Percentiles rank a stretch among this genome's conserved stretches.
Conservation (phyloP, 2,797 vertebrate species). For the Trichosurus vulpecula region DNA sequence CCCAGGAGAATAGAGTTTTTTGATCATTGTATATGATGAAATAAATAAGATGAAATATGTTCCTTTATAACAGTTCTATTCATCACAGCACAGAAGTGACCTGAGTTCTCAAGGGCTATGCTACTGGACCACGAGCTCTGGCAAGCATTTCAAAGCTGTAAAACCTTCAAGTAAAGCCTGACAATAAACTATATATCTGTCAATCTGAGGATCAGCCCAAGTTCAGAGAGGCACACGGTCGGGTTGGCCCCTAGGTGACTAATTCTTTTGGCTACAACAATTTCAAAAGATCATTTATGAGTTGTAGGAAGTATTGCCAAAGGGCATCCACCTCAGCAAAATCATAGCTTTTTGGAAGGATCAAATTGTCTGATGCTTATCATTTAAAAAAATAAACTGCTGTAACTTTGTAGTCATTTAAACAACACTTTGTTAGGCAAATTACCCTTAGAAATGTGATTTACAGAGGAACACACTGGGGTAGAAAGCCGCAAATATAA, state of each 20-base stretch:
- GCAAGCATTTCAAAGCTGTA: background rate
- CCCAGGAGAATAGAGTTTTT: background rate
- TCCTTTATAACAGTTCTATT: background rate
- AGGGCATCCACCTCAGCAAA: background rate
- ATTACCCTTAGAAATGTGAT: slow-evolving; percentile 62
- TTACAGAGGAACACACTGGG: slow-evolving; percentile 47
- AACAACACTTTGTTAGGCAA: slow-evolving; percentile 68
- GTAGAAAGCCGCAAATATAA: slow-evolving; percentile 49
- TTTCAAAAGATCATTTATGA: background rate
- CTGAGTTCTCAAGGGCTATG: background rate
- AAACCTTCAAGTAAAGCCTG: background rate
- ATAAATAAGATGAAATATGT: background rate
- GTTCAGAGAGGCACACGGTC: background rate
- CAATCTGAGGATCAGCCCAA: background rate
- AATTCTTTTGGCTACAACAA: background rate
- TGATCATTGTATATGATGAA: background rate
- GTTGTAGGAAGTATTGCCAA: background rate
- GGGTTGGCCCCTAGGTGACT: background rate
- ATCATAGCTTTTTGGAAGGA: background rate
- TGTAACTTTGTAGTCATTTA: slow-evolving; percentile 66
- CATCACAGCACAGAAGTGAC: background rate
- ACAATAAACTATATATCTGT: background rate
- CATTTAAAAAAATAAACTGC: slow-evolving; percentile 44
- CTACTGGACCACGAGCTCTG: background rate
- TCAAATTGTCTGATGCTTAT: slow-evolving; percentile 34